Percentiles rank a stretch among this genome's conserved stretches.
Evolutionary conservation across 2,888 invertebrate species (phyloP).

Genomic region (Aphidius colemani): DNA sequence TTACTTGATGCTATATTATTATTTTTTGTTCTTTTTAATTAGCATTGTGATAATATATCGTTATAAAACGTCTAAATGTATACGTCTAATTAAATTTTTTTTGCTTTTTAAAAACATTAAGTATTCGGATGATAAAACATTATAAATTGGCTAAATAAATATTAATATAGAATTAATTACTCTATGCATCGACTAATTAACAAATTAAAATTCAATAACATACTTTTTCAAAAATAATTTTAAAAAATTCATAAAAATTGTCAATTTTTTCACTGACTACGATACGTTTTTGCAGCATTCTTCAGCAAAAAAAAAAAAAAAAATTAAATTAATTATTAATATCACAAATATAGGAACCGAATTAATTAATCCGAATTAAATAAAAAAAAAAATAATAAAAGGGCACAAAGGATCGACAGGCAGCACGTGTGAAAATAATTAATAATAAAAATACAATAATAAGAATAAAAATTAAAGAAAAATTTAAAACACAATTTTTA

Average conservation of each 20-base stretch:
- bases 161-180: conserved; percentile 1
- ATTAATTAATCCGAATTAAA: too few species aligned
- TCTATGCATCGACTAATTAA: conserved; percentile 28
- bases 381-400: conserved; percentile 5
- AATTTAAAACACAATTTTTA: neutral
- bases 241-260: conserved; percentile 5
- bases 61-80: conserved; percentile 25
- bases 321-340: conserved; percentile 23
- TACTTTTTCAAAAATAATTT: too few species aligned
- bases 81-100: conserved; percentile 6
- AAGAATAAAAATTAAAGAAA: conserved; percentile 21
- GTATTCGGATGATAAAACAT: conserved; percentile 28
- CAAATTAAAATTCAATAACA: conserved; percentile 14
- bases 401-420: conserved; percentile 33
- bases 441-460: conserved; percentile 20
- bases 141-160: conserved; percentile 10
- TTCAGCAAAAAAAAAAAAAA: conserved; percentile 20
- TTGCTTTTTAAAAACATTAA: conserved; percentile 24
- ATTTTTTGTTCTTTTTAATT: conserved; percentile 5
- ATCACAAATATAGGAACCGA: conserved; percentile 9
- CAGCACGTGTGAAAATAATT: conserved; percentile 27
- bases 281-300: conserved; percentile 32
- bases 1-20: conserved; percentile 38
- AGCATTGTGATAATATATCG: conserved; percentile 36
- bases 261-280: conserved; percentile 33